Conservation (phyloP, 2,113 vertebrate species). For the Protobothrops flavoviridis region DNA sequence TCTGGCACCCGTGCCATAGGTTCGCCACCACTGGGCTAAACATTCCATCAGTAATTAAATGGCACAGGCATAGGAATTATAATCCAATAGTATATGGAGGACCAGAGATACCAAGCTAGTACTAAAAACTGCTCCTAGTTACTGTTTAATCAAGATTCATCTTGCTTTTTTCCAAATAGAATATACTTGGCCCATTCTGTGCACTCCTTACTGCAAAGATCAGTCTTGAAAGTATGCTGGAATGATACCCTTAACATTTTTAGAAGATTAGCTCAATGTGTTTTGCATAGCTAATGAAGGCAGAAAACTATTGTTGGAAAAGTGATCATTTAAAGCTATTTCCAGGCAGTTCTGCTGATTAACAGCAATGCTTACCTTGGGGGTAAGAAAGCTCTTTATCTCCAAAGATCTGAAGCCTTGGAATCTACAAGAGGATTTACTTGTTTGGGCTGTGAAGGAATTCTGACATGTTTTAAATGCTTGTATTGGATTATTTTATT, state of each 20-base stretch:
- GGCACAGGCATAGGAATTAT: background rate
- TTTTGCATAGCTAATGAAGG: slow-evolving; percentile 1
- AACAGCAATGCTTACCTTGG: slow-evolving; percentile 12
- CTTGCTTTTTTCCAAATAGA: background rate
- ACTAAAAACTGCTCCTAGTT: background rate
- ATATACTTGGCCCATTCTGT: background rate
- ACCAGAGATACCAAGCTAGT: background rate
- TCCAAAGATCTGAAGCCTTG: background rate
- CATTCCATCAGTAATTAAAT: background rate
- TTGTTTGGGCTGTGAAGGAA: background rate
- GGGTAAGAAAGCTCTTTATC: background rate
- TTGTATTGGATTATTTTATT: slow-evolving; percentile 11
- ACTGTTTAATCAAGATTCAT: slow-evolving; percentile 14
- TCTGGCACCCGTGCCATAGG: no score
- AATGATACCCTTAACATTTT: slow-evolving; percentile 3
- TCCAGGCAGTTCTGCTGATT: background rate
- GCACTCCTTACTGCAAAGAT: background rate
- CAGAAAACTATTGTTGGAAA: background rate
- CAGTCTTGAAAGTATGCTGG: background rate
- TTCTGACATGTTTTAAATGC: background rate
- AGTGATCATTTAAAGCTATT: background rate
- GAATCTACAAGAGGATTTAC: background rate
- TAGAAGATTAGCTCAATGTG: background rate
- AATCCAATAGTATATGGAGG: background rate
- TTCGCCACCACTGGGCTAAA: no score